These are phyloP conservation scores for Microplitis demolitor DNA, from an alignment of 1,140 invertebrate genomes.

Conservation along the genomic window DNA sequence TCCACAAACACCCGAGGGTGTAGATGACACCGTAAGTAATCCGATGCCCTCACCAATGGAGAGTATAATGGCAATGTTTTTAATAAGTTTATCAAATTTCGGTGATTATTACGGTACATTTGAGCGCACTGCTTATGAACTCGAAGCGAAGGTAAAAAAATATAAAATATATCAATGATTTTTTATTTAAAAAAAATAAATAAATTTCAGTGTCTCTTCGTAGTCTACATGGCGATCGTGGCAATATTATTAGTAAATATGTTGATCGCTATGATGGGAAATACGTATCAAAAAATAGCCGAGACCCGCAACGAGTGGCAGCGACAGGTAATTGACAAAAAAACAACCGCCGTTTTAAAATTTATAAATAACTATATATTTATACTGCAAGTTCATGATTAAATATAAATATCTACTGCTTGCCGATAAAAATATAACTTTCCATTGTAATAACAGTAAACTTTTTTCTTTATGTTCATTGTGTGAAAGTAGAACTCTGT, in stretches of 20 bases:
- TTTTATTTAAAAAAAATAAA: constrained; percentile 1
- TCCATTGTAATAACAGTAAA: too few relatives aligned
- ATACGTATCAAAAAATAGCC: constrained; percentile 97
- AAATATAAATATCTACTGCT: not conserved
- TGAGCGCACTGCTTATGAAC: constrained; percentile 84
- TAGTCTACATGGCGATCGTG: constrained; percentile 96
- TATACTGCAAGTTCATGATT: not conserved
- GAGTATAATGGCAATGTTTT: constrained; percentile 95
- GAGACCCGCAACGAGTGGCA: constrained; percentile 98
- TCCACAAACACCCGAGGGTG: constrained; percentile 73
- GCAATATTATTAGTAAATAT: constrained; percentile 95
- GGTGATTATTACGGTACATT: constrained; percentile 92
- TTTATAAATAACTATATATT: not conserved
- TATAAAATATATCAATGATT: not conserved
- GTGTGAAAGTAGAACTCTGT: constrained; percentile 8
- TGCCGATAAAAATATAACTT: too few relatives aligned
- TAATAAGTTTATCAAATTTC: constrained; percentile 97
- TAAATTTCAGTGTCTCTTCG: constrained; percentile 78
- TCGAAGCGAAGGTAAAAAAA: constrained; percentile 79
- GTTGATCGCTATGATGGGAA: constrained; percentile 99
- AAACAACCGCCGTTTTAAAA: not conserved
- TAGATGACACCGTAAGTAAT: constrained; percentile 75
- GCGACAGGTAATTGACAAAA: constrained; percentile 73
- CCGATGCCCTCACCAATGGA: constrained; percentile 90
- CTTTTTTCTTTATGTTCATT: not conserved